Evolutionary conservation across 2,113 vertebrate species (phyloP), one percentile per base, ranked within the genome.

Genomic region (Pelecanoides urinatrix): DNA sequence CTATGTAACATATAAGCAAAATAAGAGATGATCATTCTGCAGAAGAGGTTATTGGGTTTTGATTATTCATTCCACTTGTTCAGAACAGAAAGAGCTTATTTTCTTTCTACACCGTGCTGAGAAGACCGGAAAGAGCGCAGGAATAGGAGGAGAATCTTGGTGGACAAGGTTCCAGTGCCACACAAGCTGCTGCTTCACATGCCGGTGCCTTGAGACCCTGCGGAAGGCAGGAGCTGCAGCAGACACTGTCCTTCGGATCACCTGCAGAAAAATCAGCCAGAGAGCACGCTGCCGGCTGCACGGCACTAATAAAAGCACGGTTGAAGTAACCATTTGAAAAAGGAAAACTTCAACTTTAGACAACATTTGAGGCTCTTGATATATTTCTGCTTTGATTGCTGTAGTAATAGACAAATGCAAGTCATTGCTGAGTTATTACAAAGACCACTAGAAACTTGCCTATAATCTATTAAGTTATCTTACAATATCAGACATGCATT

Each of bases 241-340:
- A 49, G 38, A 36, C 27, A 16, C 30, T 4, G 2, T 36, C 58
- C 44, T 47, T 61, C 23, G 66, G 36, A 44, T 23, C 1, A 0
- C 25, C 36, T 53, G 21, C 14, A 76, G 45, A 76, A 55, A 86
- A 30, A 49, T 23, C 83, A 77, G 32, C 27, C 47, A 26, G 36
- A 42, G 9, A 58, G 27, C 19, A 5, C 0, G 3, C 16, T 58
- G 19, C 13, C 2, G 3, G 29, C 52, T 56, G 52, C 86, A 50
- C 2, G 0, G 20, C 1, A 0, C 38, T 34, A 13, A 45, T 16
- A 59, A 59, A 59, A 88, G 49, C 13, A 18, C 0, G 0, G 38
- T 7, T 62, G 34, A 44, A 77, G 34, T 13, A 11, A 44, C 20
- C 45, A 67, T 53, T 38, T 45, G 59, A 49, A 73, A 78, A 67